Evolutionary conservation across 1,140 invertebrate genomes (phyloP).

Genomic region (Harlomillsia oculata): DNA sequence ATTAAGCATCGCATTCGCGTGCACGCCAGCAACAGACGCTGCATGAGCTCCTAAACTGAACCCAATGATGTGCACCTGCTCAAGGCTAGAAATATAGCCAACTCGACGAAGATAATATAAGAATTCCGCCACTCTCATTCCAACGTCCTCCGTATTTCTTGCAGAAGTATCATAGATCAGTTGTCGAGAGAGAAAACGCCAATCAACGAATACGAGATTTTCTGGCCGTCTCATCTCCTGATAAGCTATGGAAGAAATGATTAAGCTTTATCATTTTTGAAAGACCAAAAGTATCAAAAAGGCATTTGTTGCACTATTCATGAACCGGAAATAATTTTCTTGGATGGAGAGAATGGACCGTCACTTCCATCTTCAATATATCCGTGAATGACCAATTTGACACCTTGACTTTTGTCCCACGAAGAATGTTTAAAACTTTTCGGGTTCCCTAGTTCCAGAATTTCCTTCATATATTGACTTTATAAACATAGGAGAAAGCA

Average conservation of each 20-base stretch:
- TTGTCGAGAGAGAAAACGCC: slow-evolving; percentile 16
- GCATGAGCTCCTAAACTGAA: slow-evolving; percentile 38
- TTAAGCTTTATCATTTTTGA: not conserved
- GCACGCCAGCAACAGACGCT: slow-evolving; percentile 32
- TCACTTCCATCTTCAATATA: not conserved
- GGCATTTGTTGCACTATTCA: too few relatives aligned
- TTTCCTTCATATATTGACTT: not conserved
- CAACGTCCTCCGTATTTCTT: slow-evolving; percentile 24
- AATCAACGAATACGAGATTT: slow-evolving; percentile 25
- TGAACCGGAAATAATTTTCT: not conserved
- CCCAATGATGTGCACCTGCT: slow-evolving; percentile 37
- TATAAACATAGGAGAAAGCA: not conserved
- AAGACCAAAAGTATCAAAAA: not conserved
- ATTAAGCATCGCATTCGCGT: not conserved
- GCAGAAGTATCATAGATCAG: slow-evolving; percentile 23
- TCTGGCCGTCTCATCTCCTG: not conserved
- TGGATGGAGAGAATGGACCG: not conserved
- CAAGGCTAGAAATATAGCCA: not conserved
- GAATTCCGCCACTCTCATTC: slow-evolving; percentile 23
- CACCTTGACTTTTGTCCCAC: not conserved
- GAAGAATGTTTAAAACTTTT: not conserved
- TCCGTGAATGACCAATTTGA: not conserved
- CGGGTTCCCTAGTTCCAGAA: not conserved
- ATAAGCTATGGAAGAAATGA: too few relatives aligned
- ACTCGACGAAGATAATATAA: slow-evolving; percentile 12